Conservation (phyloP, 2,113 vertebrate genomes). For the Paedocypris sp. region DNA sequence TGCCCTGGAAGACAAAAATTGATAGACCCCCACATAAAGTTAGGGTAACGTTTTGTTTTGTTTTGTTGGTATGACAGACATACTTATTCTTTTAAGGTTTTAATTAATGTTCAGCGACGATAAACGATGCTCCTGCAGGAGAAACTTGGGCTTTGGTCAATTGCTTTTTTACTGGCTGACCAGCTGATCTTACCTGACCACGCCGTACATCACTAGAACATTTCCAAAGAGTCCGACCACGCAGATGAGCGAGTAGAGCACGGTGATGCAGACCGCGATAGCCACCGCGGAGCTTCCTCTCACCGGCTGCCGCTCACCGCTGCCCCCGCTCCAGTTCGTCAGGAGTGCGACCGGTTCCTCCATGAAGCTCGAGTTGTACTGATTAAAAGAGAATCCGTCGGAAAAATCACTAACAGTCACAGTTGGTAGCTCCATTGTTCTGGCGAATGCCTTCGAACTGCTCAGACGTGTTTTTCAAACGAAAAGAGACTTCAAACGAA, state of each 20-base stretch:
- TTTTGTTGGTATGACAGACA: no score
- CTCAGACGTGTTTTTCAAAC: no score
- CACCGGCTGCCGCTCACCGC: slow-evolving; percentile 35
- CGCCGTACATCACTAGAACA: slow-evolving; percentile 88
- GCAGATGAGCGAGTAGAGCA: slow-evolving; percentile 83
- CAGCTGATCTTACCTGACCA: slow-evolving; percentile 73
- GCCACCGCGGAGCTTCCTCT: slow-evolving; percentile 62
- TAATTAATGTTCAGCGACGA: no score
- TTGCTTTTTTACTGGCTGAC: neutral
- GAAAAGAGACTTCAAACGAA: no score
- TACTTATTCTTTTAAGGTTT: no score
- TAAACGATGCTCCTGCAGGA: no score
- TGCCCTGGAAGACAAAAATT: no score
- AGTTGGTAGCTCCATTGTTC: slow-evolving; percentile 61
- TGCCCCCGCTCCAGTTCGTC: slow-evolving; percentile 48
- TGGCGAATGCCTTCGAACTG: neutral
- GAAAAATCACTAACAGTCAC: slow-evolving; percentile 39
- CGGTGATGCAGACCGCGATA: slow-evolving; percentile 80
- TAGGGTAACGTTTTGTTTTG: no score
- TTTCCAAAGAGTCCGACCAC: slow-evolving; percentile 90
- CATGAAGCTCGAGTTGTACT: slow-evolving; percentile 50
- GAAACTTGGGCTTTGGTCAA: no score
- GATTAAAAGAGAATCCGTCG: slow-evolving; percentile 45
- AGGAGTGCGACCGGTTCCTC: slow-evolving; percentile 37
- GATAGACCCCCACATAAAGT: no score